Evolutionary conservation across 1,140 invertebrate genomes (phyloP).

Genomic region (Prorops nasuta): DNA sequence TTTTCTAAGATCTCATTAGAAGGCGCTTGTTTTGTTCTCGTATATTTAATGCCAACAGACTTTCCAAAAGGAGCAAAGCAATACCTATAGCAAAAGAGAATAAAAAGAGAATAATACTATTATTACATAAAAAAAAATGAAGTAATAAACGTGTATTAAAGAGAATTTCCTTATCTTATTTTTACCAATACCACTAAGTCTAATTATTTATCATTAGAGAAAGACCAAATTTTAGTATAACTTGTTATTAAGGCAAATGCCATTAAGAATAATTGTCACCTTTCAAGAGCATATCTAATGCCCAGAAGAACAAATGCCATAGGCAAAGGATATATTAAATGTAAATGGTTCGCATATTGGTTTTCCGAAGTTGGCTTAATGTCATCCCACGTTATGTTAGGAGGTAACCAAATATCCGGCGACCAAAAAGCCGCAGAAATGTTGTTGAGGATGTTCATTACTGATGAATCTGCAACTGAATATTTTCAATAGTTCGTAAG

Average conservation of each 20-base stretch:
- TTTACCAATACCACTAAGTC: no score
- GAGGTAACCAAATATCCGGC: slow-evolving; percentile 82
- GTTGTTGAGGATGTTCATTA: slow-evolving; percentile 46
- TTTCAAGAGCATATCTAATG: slow-evolving; percentile 76
- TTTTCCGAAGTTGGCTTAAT: slow-evolving; percentile 75
- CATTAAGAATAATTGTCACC: slow-evolving; percentile 63
- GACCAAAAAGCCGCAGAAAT: slow-evolving; percentile 72
- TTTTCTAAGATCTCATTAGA: slow-evolving; percentile 71
- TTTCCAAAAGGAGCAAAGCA: slow-evolving; percentile 75
- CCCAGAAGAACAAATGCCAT: slow-evolving; percentile 75
- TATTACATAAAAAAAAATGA: no score
- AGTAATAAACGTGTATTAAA: no score
- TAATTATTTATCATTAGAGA: no score
- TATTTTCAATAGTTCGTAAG: no score
- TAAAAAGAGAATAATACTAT: no score
- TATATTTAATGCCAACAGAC: slow-evolving; percentile 75
- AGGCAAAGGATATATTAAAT: slow-evolving; percentile 79
- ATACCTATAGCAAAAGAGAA: slow-evolving; percentile 64
- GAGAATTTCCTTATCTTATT: no score
- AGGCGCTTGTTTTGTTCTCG: slow-evolving; percentile 70
- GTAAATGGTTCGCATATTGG: slow-evolving; percentile 77
- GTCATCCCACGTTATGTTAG: slow-evolving; percentile 86
- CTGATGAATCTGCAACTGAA: no score
- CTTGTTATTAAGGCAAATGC: no score
- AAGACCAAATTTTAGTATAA: no score